Conservation (phyloP, 2,888 invertebrate species). For the Clostera curtula region DNA sequence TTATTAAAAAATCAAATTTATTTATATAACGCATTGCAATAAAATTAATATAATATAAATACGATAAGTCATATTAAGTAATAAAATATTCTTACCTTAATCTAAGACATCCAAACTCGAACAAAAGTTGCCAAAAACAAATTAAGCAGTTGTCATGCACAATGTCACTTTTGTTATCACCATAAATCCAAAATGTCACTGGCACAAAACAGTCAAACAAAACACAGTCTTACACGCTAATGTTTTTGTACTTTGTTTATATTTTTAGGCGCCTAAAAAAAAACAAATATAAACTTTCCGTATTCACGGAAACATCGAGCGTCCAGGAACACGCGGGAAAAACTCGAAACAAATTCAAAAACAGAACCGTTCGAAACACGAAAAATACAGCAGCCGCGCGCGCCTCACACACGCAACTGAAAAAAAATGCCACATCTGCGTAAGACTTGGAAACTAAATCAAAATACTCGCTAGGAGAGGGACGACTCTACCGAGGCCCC, state of each 20-base stretch:
- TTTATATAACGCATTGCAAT: too few species aligned
- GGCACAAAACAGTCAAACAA: constrained; percentile 28
- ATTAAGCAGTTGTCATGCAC: constrained; percentile 28
- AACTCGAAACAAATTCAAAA: constrained; percentile 30
- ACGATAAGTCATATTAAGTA: constrained; percentile 2
- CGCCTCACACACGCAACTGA: constrained; percentile 69
- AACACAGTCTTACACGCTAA: constrained; percentile 32
- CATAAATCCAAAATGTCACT: constrained; percentile 42
- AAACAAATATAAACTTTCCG: constrained; percentile 35
- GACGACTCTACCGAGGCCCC: constrained; percentile 67
- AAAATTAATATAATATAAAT: constrained; percentile 4
- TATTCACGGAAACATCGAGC: constrained; percentile 31
- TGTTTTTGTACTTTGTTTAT: constrained; percentile 32
- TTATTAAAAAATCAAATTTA: too few species aligned
- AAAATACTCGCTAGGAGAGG: constrained; percentile 73
- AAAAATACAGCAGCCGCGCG: constrained; percentile 57
- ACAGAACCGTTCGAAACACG: constrained; percentile 39
- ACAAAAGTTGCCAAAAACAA: constrained; percentile 29
- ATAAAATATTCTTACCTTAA: constrained; percentile 49
- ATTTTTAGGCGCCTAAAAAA: constrained; percentile 39
- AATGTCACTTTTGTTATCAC: constrained; percentile 26
- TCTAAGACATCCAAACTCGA: constrained; percentile 59
- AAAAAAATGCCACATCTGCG: constrained; percentile 70
- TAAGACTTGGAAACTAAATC: constrained; percentile 74
- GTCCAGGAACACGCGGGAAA: constrained; percentile 40